These are phyloP conservation scores for Mycalesis mineus DNA, from an alignment of 2,888 invertebrate genomes.

Conservation along the genomic window DNA sequence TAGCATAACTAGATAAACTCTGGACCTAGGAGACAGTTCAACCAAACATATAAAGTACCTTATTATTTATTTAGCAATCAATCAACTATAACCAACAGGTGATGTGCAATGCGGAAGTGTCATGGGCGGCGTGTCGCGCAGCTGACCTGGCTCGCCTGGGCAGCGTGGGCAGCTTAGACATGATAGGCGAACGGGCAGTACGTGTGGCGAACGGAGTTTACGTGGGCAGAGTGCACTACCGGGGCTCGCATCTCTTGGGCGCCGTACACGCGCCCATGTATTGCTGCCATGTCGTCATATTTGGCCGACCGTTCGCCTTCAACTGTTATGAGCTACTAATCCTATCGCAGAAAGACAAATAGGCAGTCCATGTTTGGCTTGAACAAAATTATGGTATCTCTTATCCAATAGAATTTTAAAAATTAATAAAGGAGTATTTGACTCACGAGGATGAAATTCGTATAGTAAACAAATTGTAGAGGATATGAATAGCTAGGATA, in stretches of 20 bases:
- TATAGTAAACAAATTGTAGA: background rate
- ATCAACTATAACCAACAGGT: constrained; percentile 39
- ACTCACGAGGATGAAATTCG: background rate
- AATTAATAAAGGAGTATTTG: too few relatives aligned
- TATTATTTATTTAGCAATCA: too few relatives aligned
- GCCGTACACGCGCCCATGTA: constrained; percentile 51
- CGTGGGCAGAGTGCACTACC: constrained; percentile 52
- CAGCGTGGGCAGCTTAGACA: constrained; percentile 48
- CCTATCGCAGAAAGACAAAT: constrained; percentile 31
- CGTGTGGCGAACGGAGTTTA: constrained; percentile 43
- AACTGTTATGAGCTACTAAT: constrained; percentile 63
- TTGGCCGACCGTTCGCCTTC: constrained; percentile 62
- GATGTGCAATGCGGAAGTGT: constrained; percentile 56
- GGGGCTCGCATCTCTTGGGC: constrained; percentile 49
- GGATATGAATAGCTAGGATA: too few relatives aligned
- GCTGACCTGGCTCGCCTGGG: constrained; percentile 42
- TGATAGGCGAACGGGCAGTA: constrained; percentile 44
- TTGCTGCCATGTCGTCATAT: constrained; percentile 62
- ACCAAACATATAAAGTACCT: too few relatives aligned
- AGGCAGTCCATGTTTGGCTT: background rate
- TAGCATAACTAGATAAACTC: too few relatives aligned
- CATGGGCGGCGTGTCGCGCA: constrained; percentile 43
- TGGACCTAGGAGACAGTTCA: too few relatives aligned
- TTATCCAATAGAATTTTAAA: background rate
- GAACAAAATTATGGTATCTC: background rate